phyloP scores from a whole-genome alignment of 2,888 invertebrate genomes.

The Ichneumoninae sp. region DNA sequence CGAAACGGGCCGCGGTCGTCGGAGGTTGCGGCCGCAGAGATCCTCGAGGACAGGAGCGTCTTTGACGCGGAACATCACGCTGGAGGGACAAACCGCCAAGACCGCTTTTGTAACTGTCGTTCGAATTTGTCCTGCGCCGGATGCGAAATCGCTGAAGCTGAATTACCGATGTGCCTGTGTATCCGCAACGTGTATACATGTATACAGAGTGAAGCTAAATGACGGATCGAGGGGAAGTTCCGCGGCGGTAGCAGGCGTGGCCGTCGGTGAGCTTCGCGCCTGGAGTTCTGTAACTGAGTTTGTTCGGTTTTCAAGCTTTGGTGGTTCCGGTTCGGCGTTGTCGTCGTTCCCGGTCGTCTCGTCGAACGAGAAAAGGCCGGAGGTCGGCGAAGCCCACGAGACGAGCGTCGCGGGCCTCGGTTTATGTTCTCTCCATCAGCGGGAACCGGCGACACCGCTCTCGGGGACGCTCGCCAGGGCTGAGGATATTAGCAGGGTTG shows the following conservation, averaged over 20 bases:
- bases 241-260: conserved; percentile 8
- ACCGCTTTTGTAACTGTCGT: conserved; percentile 2
- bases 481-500: conserved; percentile 81
- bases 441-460: conserved; percentile 1
- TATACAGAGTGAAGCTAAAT: neutral
- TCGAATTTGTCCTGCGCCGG: conserved; percentile 29
- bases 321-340: conserved; percentile 74
- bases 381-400: conserved; percentile 23
- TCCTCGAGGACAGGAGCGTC: conserved; percentile 31
- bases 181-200: neutral
- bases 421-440: neutral
- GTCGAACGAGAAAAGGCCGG: conserved; percentile 54
- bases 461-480: conserved; percentile 33
- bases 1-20: conserved; percentile 1
- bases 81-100: conserved; percentile 3
- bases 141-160: conserved; percentile 39
- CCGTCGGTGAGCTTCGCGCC: conserved; percentile 25
- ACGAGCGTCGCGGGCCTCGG: conserved; percentile 36
- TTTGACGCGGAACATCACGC: conserved; percentile 41
- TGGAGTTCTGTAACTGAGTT: conserved; percentile 81
- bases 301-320: conserved; percentile 83
- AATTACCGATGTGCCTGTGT: conserved; percentile 20
- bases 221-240: conserved; percentile 18
- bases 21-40: conserved; percentile 21
- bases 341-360: conserved; percentile 48